Base-by-base conservation (phyloP, 1,140 invertebrate genomes). In the Zaprionus capensis region DNA sequence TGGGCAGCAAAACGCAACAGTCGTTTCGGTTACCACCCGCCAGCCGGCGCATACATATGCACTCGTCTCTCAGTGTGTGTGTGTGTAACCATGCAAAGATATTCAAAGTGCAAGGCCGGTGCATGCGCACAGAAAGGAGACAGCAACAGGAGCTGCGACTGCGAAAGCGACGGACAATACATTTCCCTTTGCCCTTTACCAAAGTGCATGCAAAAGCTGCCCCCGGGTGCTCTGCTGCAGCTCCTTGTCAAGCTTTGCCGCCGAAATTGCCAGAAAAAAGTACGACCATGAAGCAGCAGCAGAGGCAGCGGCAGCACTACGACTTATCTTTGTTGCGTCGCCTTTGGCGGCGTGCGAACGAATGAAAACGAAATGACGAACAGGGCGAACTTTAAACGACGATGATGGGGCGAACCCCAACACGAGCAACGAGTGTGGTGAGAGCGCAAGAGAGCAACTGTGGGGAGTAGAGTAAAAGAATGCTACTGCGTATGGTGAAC, bases 51-150 rank as follows among this genome's bases (percentile, higher is more conserved):
- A 55, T 53, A 17, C 36, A 31, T 38, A 9, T 28, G 7, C 38
- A 58, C 22, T 26, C 14, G 44, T 17, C 2, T 22, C 9, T 4
- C 3, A 11, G 17, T 41, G 26, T 51, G 38, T 17, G 28, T 6
- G 63, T 51, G 46, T 24, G 20, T 51, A 51, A 12, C 49, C 58
- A 78, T 74, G 80, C 79, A 77, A 76, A 80, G 34, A 59, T 71
- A 76, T 71, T 71, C 36, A 76, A 76, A 71, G 69, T 76, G 73
- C 73, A 76, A 71, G 73, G 73, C 73, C 73, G 73, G 84, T 87
- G 80, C 83, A 87, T 87, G 83, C 83, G 83, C 83, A 87, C 71
- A 88, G 70, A 81, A 71, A 82, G 81, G 77, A 88, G 83, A 87
- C 64, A 76, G 77, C 68, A 80, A 77, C 69, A 80, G 79, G 80